phyloP scores from a whole-genome alignment of 2,888 invertebrate genomes.

The Pandemis heparana region DNA sequence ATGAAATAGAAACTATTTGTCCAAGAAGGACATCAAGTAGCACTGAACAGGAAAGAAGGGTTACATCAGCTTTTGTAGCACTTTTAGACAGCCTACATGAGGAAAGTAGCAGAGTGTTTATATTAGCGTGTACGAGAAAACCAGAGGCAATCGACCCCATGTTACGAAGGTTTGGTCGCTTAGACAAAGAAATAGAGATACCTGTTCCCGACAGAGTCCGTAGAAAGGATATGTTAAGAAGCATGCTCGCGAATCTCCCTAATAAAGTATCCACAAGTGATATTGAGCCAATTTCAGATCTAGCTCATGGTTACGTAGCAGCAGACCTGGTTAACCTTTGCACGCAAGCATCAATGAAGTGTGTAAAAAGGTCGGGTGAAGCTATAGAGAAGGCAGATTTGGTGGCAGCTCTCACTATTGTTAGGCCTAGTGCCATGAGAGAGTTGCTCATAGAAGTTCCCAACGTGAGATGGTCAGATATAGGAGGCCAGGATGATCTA shows the following conservation, averaged over 20 bases:
- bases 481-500: conserved; percentile 95
- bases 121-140: conserved; percentile 92
- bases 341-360: conserved; percentile 89
- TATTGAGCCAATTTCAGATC: conserved; percentile 87
- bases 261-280: conserved; percentile 85
- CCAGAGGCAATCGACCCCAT: conserved; percentile 91
- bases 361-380: conserved; percentile 78
- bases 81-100: conserved; percentile 87
- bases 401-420: conserved; percentile 87
- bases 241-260: conserved; percentile 85
- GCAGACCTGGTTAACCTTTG: conserved; percentile 93
- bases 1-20: conserved; percentile 94
- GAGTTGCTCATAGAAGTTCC: conserved; percentile 95
- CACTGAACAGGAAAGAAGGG: conserved; percentile 90
- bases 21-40: conserved; percentile 85
- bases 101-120: conserved; percentile 84
- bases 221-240: conserved; percentile 89
- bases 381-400: conserved; percentile 84
- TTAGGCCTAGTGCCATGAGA: conserved; percentile 96
- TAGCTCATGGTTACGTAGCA: conserved; percentile 96
- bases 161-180: conserved; percentile 91
- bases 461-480: conserved; percentile 96
- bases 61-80: conserved; percentile 87
- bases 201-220: conserved; percentile 89
- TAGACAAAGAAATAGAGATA: conserved; percentile 94